Evolutionary conservation across 2,888 invertebrate species (phyloP), one percentile per base, ranked within the genome.

Genomic region (Eurytoma adleriae): DNA sequence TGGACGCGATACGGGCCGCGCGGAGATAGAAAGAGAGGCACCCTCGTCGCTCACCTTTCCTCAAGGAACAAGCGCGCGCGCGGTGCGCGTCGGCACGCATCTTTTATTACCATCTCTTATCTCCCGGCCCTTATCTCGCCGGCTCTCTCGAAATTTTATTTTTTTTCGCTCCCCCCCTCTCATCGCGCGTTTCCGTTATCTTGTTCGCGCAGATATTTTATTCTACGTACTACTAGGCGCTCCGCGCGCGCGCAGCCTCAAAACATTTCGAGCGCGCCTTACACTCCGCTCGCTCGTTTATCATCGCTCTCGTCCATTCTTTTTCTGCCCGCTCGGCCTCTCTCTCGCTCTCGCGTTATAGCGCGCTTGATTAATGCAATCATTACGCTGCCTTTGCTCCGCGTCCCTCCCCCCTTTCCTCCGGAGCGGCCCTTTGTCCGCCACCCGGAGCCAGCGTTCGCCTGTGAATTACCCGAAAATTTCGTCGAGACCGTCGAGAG

Each of bases 281-380:
- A 52, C 64, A 48, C 40, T 54, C 61, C 27, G 12, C 27, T 52
- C 52, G 76, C 79, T 82, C 82, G 76, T 79, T 82, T 64, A 79
- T 79, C 78, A 75, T 75, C 62, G 69, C 64, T 50, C 74, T 72
- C 72, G 59, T 52, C 57, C 72, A 66, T 72, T 70, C 77, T 82
- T 76, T 79, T 73, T 77, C 73, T 30, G 27, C 52, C 52, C 62
- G 67, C n/a, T 71, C 40, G n/a, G 40, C 61, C 78, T 69, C 54
- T 64, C 66, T 67, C 54, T 48, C 54, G 18, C 66, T 64, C 64
- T 57, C 69, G n/a, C 54, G 24, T 67, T 24, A 71, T 66, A 67
- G 54, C 73, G 18, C 74, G 71, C 64, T 74, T 78, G 80, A 82
- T 82, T 80, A 79, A 80, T 78, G 82, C 80, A 79, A 79, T 82